These are phyloP conservation scores for Cotesia typhae DNA, from an alignment of 1,140 invertebrate genomes.

Conservation along the genomic window DNA sequence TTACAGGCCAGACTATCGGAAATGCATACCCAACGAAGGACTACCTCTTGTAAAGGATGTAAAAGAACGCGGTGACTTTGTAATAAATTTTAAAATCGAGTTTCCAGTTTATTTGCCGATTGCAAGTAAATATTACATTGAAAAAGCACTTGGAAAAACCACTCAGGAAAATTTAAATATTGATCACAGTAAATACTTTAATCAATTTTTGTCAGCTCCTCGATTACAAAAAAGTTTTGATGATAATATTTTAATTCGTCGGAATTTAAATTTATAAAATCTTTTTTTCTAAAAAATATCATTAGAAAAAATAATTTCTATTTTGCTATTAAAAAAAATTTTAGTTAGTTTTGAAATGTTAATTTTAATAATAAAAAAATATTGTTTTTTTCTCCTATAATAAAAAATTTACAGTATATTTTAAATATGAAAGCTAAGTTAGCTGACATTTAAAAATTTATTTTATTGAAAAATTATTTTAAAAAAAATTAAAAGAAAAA, in stretches of 20 bases:
- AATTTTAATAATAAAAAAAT: too few species aligned
- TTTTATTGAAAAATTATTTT: too few species aligned
- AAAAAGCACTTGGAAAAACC: constrained; percentile 62
- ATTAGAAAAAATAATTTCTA: too few species aligned
- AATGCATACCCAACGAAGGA: constrained; percentile 71
- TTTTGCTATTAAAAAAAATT: too few species aligned
- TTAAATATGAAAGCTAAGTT: too few species aligned
- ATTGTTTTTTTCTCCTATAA: too few species aligned
- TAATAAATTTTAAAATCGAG: constrained; percentile 67
- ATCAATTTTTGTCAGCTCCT: too few species aligned
- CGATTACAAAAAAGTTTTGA: constrained; percentile 57
- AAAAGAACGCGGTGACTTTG: constrained; percentile 64
- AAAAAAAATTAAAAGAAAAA: too few species aligned
- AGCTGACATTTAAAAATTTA: too few species aligned
- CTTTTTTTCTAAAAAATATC: too few species aligned
- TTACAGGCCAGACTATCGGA: constrained; percentile 69
- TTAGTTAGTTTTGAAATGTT: too few species aligned
- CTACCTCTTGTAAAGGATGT: constrained; percentile 68
- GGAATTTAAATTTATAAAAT: constrained; percentile 10
- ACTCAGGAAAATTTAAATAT: constrained; percentile 2
- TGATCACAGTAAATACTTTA: neutral
- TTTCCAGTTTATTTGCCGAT: constrained; percentile 68
- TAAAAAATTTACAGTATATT: too few species aligned
- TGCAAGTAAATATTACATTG: constrained; percentile 62
- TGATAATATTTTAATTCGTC: constrained; percentile 40